A percentile compares a stretch with the other conserved stretches of the same genome.
Conservation (phyloP, 92 coral and sea anemone species). For the Zoanthus sociatus region DNA sequence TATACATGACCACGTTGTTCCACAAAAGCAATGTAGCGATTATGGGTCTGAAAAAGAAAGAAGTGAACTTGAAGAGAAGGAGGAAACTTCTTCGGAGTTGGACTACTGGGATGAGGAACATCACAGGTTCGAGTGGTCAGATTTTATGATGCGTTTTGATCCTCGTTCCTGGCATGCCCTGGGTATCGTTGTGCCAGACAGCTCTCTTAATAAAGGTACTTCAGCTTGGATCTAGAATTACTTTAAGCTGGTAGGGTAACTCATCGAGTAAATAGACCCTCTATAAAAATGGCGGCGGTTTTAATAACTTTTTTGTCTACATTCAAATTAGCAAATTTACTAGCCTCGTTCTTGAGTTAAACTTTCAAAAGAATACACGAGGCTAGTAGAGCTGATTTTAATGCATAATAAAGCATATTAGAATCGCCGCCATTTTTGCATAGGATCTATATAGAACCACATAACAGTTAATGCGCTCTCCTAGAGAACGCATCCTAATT, state of each 20-base stretch:
- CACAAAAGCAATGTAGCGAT: constrained; percentile 32
- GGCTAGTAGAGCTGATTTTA: too few species aligned
- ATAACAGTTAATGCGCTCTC: too few species aligned
- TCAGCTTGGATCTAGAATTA: not conserved
- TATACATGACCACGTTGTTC: constrained; percentile 1
- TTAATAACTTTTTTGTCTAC: too few species aligned
- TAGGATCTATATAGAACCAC: too few species aligned
- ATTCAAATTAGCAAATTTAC: too few species aligned
- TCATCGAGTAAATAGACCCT: not conserved
- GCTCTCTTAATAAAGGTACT: constrained; percentile 88
- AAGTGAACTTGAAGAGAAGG: constrained; percentile 48
- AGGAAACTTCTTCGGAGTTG: constrained; percentile 39
- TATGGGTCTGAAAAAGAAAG: constrained; percentile 2
- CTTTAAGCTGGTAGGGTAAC: not conserved
- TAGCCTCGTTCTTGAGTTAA: too few species aligned
- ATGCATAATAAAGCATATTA: too few species aligned
- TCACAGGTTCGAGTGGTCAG: constrained; percentile 97
- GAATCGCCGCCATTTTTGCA: too few species aligned
- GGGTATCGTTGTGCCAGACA: constrained; percentile 85
- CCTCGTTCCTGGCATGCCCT: constrained; percentile 97
- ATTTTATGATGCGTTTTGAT: constrained; percentile 77
- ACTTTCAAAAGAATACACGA: too few species aligned
- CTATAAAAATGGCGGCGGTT: too few species aligned
- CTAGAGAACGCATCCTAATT: too few species aligned
- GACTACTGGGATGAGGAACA: constrained; percentile 92